A percentile compares a stretch with the other conserved stretches of the same genome.
phyloP scores from a whole-genome alignment of 2,113 vertebrate species.

The Bufo gargarizans region DNA sequence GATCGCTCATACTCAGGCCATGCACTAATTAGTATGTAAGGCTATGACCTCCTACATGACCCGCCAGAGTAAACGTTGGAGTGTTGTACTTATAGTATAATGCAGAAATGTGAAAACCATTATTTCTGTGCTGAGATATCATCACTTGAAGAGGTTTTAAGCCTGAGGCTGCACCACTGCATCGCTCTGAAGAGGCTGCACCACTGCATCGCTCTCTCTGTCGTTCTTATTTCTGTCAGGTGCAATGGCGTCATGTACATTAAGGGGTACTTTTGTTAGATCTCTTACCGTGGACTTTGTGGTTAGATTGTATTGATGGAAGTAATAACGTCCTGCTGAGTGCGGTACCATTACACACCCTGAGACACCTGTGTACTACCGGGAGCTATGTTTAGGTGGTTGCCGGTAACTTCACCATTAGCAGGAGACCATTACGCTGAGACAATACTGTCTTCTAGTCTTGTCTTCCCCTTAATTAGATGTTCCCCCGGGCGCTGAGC shows the following conservation, averaged over 20 bases:
- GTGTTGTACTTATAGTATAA: no score
- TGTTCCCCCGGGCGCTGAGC: neutral
- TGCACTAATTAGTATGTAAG: no score
- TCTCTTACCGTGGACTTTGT: neutral
- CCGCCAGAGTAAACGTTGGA: no score
- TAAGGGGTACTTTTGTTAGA: neutral
- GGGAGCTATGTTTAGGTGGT: neutral
- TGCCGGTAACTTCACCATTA: neutral
- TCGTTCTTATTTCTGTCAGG: no score
- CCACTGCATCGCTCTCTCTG: no score
- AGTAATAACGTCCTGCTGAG: neutral
- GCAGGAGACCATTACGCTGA: neutral
- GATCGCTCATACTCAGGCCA: no score
- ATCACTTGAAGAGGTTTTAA: neutral
- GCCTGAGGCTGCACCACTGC: neutral
- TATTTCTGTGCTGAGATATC: no score
- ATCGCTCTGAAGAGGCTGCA: neutral
- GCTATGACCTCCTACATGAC: no score
- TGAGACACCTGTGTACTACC: neutral
- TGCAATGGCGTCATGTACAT: neutral
- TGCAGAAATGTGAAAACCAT: no score
- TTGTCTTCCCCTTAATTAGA: conserved; percentile 17
- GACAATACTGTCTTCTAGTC: neutral
- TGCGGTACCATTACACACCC: neutral
- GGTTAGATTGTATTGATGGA: neutral